Evolutionary conservation across 2,888 invertebrate species (phyloP).

Genomic region (Lepetodrilus schrolli): DNA sequence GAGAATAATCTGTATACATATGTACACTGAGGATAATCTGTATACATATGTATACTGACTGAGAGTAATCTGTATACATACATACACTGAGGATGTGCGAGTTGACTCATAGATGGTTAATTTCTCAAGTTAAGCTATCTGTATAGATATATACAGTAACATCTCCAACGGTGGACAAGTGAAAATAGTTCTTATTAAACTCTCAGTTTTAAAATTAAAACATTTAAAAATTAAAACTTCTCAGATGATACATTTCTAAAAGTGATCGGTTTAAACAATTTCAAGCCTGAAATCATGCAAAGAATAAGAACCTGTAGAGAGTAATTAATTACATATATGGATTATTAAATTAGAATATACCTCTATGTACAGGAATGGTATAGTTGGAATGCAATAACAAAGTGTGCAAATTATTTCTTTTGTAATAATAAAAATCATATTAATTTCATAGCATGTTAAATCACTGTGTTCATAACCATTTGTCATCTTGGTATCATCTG

Average conservation of each 20-base stretch:
- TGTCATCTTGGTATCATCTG: too few relatives aligned
- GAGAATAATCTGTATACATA: slow-evolving; percentile 4
- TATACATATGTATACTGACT: background rate
- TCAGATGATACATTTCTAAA: background rate
- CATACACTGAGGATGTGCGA: background rate
- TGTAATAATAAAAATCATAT: too few relatives aligned
- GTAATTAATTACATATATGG: too few relatives aligned
- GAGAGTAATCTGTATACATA: slow-evolving; percentile 4
- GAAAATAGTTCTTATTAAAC: slow-evolving; percentile 14
- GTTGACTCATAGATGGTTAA: background rate
- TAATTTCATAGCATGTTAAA: too few relatives aligned
- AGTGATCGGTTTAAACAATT: background rate
- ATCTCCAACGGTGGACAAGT: background rate
- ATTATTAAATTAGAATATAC: too few relatives aligned
- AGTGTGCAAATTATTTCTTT: too few relatives aligned
- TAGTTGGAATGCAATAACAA: too few relatives aligned
- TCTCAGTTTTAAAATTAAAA: background rate
- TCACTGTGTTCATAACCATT: too few relatives aligned
- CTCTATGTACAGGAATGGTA: too few relatives aligned
- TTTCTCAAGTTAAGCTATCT: background rate
- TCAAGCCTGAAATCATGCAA: background rate
- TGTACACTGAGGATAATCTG: background rate
- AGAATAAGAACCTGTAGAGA: background rate
- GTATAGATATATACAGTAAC: slow-evolving; percentile 12
- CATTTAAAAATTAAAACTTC: background rate